These are phyloP conservation scores for Flabesymbios commensalis DNA, from an alignment of 2,888 invertebrate species.

Conservation along the genomic window DNA sequence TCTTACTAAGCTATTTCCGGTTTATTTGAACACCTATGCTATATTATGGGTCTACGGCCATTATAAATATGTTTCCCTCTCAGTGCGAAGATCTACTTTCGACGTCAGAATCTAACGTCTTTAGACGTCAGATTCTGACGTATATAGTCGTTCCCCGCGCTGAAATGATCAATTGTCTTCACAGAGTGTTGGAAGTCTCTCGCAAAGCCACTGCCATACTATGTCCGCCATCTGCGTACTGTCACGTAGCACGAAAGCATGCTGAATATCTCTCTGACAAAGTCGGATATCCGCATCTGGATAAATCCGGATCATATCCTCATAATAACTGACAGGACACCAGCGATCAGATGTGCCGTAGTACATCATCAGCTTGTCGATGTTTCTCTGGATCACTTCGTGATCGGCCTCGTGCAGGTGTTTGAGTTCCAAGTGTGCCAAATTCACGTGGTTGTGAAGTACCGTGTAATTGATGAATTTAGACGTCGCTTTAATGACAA, in stretches of 20 bases:
- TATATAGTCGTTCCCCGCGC: too few species aligned
- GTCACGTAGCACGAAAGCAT: slow-evolving; percentile 77
- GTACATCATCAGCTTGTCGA: slow-evolving; percentile 75
- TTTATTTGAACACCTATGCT: too few species aligned
- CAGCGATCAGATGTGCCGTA: slow-evolving; percentile 82
- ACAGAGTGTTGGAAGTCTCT: slow-evolving; percentile 2
- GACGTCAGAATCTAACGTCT: too few species aligned
- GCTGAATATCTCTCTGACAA: slow-evolving; percentile 69
- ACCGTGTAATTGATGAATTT: slow-evolving; percentile 50
- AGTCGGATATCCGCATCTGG: slow-evolving; percentile 69
- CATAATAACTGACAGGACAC: slow-evolving; percentile 78
- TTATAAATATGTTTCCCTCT: too few species aligned
- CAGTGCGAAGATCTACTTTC: too few species aligned
- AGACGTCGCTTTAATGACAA: slow-evolving; percentile 49
- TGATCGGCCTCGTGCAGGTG: slow-evolving; percentile 72
- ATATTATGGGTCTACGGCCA: too few species aligned
- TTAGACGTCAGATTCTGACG: too few species aligned
- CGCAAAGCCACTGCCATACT: slow-evolving; percentile 34
- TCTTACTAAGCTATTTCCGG: too few species aligned
- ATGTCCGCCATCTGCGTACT: slow-evolving; percentile 58
- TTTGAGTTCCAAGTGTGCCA: slow-evolving; percentile 72
- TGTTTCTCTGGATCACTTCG: slow-evolving; percentile 67
- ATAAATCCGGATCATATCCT: slow-evolving; percentile 67
- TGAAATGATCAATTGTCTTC: too few species aligned
- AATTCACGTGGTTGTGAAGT: slow-evolving; percentile 42